phyloP scores from a whole-genome alignment of 2,113 vertebrate species.

The Zosterops borbonicus region DNA sequence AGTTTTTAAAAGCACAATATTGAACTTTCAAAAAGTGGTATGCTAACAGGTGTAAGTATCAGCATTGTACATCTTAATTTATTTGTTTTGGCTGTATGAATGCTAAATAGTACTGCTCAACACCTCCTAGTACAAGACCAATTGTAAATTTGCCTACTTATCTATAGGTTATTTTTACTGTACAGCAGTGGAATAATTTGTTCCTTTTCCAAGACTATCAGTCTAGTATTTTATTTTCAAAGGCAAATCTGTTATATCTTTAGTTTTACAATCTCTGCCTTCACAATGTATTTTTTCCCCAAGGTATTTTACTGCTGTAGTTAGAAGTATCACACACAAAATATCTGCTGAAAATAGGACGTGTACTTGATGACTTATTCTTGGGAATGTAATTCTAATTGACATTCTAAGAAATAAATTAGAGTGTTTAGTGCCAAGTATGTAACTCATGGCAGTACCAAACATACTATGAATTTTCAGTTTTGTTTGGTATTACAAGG shows the following conservation, averaged over 20 bases:
- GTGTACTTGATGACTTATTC: neutral
- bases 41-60: slow-evolving; percentile 61
- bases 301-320: neutral
- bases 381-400: neutral
- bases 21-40: neutral
- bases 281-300: neutral
- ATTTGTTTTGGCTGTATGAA: slow-evolving; percentile 51
- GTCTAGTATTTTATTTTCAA: slow-evolving; percentile 29
- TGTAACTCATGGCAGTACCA: neutral
- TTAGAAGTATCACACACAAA: neutral
- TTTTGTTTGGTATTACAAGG: neutral
- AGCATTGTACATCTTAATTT: slow-evolving; percentile 19
- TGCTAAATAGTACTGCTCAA: slow-evolving; percentile 59
- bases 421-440: neutral
- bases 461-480: neutral
- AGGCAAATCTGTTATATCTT: neutral
- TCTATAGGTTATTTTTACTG: slow-evolving; percentile 49
- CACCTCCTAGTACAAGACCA: neutral
- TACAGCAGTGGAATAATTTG: slow-evolving; percentile 46
- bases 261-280: neutral
- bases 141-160: slow-evolving; percentile 57
- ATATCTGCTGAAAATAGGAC: neutral
- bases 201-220: slow-evolving; percentile 27
- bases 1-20: slow-evolving; percentile 10
- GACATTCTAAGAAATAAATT: neutral